Evolutionary conservation across 2,113 vertebrate species (phyloP).

Genomic region (Meleagris gallopavo): DNA sequence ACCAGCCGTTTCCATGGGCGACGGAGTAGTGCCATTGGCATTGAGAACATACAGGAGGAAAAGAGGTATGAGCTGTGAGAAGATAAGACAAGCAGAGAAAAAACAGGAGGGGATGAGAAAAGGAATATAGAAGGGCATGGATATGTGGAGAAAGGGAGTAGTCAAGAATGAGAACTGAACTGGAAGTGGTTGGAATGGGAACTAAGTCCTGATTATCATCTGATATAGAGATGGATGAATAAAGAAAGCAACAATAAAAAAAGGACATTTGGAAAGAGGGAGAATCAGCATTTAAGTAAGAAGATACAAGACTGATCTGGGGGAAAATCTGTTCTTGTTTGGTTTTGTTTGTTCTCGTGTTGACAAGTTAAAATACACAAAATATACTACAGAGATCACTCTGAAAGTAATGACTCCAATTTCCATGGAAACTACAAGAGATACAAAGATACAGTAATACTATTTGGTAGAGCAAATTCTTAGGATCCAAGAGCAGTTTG

Average conservation of each 20-base stretch:
- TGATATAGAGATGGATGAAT: background rate
- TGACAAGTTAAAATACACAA: background rate
- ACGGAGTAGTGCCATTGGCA: slow-evolving; percentile 91
- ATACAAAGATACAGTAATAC: too few species aligned
- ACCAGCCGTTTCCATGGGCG: slow-evolving; percentile 82
- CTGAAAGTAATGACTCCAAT: too few species aligned
- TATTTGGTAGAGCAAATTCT: too few species aligned
- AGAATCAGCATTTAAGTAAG: background rate
- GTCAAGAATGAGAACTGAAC: background rate
- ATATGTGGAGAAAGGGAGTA: background rate
- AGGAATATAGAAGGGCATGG: background rate
- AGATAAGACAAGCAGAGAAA: background rate
- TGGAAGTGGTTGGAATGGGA: background rate
- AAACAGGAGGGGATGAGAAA: background rate
- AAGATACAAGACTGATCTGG: background rate
- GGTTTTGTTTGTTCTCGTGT: background rate
- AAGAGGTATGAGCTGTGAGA: slow-evolving; percentile 81
- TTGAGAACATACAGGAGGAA: slow-evolving; percentile 94
- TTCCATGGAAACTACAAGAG: too few species aligned
- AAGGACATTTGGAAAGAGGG: background rate
- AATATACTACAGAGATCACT: background rate
- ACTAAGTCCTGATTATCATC: background rate
- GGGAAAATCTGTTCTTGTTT: background rate
- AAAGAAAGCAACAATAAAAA: background rate
- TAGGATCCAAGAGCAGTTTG: background rate